Percentiles rank a stretch among this genome's conserved stretches.
These are phyloP conservation scores for Xiphias gladius DNA, from an alignment of 2,113 vertebrate species.

Conservation along the genomic window DNA sequence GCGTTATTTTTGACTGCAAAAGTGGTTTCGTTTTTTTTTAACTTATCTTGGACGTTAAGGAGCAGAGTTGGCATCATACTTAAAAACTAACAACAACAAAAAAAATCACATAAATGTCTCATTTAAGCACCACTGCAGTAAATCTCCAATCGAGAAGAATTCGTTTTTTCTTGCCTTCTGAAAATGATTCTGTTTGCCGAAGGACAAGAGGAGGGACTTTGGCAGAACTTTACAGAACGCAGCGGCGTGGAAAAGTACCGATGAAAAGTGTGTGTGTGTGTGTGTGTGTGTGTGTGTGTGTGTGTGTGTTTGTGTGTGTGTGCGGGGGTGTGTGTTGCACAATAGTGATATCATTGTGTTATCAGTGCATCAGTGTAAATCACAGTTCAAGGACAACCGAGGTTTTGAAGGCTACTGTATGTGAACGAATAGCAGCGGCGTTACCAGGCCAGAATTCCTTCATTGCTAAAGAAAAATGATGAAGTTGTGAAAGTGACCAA, in stretches of 20 bases:
- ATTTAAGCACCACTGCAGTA: no score
- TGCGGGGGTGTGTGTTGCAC: conserved; percentile 32
- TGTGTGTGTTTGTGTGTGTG: no score
- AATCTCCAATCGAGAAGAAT: no score
- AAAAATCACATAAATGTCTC: no score
- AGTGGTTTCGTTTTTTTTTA: no score
- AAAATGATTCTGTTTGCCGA: background rate
- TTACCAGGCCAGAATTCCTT: background rate
- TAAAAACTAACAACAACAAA: no score
- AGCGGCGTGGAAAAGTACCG: background rate
- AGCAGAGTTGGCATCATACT: no score
- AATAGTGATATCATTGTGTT: conserved; percentile 16
- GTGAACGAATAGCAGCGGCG: background rate
- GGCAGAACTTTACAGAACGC: background rate
- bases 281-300: background rate
- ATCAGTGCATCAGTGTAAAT: conserved; percentile 24
- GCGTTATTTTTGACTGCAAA: no score
- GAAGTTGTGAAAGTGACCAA: background rate
- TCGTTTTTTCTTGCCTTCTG: background rate
- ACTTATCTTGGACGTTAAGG: no score
- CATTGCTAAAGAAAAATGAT: background rate
- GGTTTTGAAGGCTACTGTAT: conserved; percentile 10
- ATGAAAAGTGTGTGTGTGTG: background rate
- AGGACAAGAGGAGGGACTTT: background rate
- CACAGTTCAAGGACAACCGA: conserved; percentile 41